phyloP scores from a whole-genome alignment of 2,113 vertebrate genomes.

The Bubo scandiacus region DNA sequence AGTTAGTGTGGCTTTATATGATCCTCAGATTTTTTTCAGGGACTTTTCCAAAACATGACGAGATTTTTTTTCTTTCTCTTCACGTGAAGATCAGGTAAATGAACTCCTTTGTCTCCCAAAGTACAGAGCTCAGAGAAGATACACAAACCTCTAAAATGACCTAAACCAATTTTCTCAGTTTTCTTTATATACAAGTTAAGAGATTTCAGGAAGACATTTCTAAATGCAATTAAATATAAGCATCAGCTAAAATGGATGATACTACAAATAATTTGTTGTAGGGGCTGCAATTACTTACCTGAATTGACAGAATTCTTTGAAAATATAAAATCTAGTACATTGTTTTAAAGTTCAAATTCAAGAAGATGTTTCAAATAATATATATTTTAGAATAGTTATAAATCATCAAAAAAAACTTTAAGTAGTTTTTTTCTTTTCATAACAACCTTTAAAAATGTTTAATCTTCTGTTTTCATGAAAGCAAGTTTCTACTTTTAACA shows the following conservation, averaged over 20 bases:
- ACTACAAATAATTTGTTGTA: background rate
- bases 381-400: background rate
- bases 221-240: background rate
- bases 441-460: background rate
- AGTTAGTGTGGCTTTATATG: background rate
- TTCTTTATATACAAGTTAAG: background rate
- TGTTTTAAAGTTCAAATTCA: background rate
- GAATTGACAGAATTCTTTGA: background rate
- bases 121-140: background rate
- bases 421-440: background rate
- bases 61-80: background rate
- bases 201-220: background rate
- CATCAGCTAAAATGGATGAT: background rate
- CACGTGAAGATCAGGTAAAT: background rate
- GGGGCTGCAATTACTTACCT: background rate
- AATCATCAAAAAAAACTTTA: background rate
- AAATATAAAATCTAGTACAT: background rate
- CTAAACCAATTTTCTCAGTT: background rate
- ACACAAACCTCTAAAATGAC: background rate
- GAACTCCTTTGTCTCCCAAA: background rate
- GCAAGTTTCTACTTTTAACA: background rate
- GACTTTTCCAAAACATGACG: background rate
- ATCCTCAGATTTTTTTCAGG: background rate
- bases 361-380: background rate
- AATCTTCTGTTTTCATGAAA: background rate